Evolutionary conservation across 2,888 invertebrate species (phyloP), one percentile per base, ranked within the genome.

Genomic region (Drosophila dives): DNA sequence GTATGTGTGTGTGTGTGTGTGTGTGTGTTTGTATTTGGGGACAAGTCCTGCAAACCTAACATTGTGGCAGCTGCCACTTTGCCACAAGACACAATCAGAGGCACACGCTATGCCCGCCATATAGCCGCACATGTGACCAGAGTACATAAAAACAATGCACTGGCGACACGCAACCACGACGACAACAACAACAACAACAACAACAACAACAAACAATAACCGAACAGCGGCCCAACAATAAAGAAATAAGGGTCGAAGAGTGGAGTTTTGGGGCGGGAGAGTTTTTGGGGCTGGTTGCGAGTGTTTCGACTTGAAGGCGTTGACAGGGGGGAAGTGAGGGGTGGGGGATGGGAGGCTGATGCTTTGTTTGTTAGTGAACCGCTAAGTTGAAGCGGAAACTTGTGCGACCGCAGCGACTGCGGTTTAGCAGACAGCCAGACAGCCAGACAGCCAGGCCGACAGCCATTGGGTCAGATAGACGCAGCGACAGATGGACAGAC

Each of bases 381-480:
- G 68, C 72, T 65, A 82, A 86, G 82, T 81, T 82, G 81, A 77
- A 64, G 50, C 67, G 87, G 83, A 74, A 88, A 88, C 71, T 86
- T 83, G 72, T 69, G 83, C 77, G 86, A 88, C 89, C 88, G 77
- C 89, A 83, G 71, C 81, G 83, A 88, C 83, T 77, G 71, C 71
- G 58, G 38, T 58, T 53, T 54, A 51, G 45, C 54, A 66, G 59
- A n/a, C 61, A 45, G 49, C 51, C 17, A 38, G 62, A 26, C 45
- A 45, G 15, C 15, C 45, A 23, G 45, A 8, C 69, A 50, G 64
- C 11, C 17, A 34, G 64, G 64, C 33, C 67, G 20, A 17, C 32
- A 34, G 55, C 17, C 48, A 20, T 20, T 4, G 3, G 48, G 58
- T 23, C 65, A 42, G 45, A 15, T 23, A 15, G 58, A 20, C 20